A percentile compares a stretch with the other conserved stretches of the same genome.
phyloP scores from a whole-genome alignment of 1,140 invertebrate genomes.

The Leptonema lineaticorne region DNA sequence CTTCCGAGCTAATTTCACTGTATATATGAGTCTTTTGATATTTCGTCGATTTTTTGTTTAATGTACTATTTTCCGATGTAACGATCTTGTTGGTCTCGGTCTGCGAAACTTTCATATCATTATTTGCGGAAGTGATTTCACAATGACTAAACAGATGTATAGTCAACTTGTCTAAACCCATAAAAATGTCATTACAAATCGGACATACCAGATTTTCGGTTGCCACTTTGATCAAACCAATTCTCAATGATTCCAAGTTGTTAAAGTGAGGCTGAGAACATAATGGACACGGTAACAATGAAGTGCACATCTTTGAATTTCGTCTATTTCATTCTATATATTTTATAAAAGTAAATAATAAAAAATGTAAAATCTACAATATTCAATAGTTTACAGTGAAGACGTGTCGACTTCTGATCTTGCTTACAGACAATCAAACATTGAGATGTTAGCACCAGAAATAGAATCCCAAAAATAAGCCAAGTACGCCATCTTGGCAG shows the following conservation, averaged over 20 bases:
- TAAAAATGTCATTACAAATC: constrained; percentile 70
- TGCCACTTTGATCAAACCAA: constrained; percentile 71
- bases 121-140: constrained; percentile 33
- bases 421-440: too few species aligned
- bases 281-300: constrained; percentile 70
- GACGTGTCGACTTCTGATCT: too few species aligned
- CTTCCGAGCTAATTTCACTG: not conserved
- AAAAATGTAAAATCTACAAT: not conserved
- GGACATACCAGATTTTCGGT: constrained; percentile 73
- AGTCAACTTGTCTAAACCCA: constrained; percentile 80
- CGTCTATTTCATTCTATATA: not conserved
- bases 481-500: constrained; percentile 31
- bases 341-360: not conserved
- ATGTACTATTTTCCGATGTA: not conserved
- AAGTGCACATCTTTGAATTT: constrained; percentile 58
- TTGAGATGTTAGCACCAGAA: constrained; percentile 28
- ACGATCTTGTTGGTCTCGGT: not conserved
- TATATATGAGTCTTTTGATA: constrained; percentile 6
- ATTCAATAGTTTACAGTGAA: not conserved
- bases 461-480: constrained; percentile 40
- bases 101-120: too few species aligned
- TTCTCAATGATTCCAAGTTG: constrained; percentile 67
- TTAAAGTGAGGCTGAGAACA: constrained; percentile 72
- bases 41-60: not conserved
- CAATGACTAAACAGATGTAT: constrained; percentile 78